Evolutionary conservation across 2,888 invertebrate genomes (phyloP).

Genomic region (Bimastos eiseni): DNA sequence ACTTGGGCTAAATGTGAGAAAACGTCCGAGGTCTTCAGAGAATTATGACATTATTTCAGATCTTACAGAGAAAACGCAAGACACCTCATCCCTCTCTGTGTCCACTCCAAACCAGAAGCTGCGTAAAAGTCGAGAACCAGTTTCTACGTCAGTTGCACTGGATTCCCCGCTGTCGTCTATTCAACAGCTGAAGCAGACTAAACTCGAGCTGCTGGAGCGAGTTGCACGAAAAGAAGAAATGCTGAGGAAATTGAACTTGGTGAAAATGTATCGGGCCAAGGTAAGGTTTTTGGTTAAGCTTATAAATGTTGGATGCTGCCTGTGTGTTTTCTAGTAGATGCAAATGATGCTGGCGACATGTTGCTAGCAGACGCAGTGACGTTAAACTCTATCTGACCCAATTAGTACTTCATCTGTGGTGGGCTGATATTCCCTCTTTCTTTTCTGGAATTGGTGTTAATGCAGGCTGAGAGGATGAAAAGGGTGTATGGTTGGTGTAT

Average conservation of each 20-base stretch:
- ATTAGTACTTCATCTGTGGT: too few relatives aligned
- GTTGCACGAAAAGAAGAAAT: slow-evolving; percentile 30
- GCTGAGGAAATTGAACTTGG: slow-evolving; percentile 34
- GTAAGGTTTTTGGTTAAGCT: neutral
- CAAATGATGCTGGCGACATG: neutral
- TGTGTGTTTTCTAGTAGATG: neutral
- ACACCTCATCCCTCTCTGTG: neutral
- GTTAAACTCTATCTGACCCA: too few relatives aligned
- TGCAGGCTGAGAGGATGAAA: too few relatives aligned
- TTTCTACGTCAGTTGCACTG: neutral
- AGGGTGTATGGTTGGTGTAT: too few relatives aligned
- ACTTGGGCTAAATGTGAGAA: neutral
- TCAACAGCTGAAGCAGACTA: neutral
- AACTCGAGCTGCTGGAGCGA: neutral
- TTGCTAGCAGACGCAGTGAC: too few relatives aligned
- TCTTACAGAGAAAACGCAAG: neutral
- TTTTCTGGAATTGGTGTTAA: too few relatives aligned
- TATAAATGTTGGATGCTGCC: neutral
- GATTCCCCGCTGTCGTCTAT: neutral
- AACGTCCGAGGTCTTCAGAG: neutral
- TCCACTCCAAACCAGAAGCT: slow-evolving; percentile 13
- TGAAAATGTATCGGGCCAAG: slow-evolving; percentile 32
- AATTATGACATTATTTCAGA: neutral
- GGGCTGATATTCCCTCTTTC: too few relatives aligned
- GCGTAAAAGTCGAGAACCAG: neutral